These are phyloP conservation scores for Pocillopora meandrina DNA, from an alignment of 92 coral and sea anemone species.

Conservation along the genomic window DNA sequence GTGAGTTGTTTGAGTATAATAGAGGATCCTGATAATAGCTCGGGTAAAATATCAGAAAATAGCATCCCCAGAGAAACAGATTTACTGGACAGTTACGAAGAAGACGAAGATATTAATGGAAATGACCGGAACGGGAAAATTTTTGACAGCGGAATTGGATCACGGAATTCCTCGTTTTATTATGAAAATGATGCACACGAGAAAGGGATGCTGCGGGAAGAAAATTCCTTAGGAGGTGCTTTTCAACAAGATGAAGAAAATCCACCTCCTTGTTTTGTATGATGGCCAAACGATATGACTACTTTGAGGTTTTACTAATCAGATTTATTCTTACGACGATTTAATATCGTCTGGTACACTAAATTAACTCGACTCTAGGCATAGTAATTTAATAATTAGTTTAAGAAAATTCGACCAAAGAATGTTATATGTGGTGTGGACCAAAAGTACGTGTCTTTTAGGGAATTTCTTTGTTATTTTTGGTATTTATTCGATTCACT, in stretches of 20 bases:
- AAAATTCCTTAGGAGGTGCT: conserved; percentile 23
- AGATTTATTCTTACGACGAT: no score
- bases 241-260: conserved; percentile 22
- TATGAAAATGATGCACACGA: background rate
- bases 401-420: no score
- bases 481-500: no score
- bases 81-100: conserved; percentile 49
- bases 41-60: conserved; percentile 14
- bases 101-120: conserved; percentile 40
- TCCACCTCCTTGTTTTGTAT: conserved; percentile 39
- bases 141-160: conserved; percentile 29
- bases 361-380: no score
- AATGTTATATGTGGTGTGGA: no score
- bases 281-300: background rate
- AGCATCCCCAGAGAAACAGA: conserved; percentile 65
- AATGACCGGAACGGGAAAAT: background rate
- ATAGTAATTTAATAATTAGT: no score
- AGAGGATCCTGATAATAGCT: conserved; percentile 64
- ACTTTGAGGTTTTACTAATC: no score
- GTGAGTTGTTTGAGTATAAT: conserved; percentile 82
- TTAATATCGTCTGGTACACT: no score
- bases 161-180: conserved; percentile 19
- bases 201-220: conserved; percentile 11
- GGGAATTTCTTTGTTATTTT: no score
- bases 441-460: no score